Conservation (phyloP, 2,797 vertebrate species). For the Alca torda region DNA sequence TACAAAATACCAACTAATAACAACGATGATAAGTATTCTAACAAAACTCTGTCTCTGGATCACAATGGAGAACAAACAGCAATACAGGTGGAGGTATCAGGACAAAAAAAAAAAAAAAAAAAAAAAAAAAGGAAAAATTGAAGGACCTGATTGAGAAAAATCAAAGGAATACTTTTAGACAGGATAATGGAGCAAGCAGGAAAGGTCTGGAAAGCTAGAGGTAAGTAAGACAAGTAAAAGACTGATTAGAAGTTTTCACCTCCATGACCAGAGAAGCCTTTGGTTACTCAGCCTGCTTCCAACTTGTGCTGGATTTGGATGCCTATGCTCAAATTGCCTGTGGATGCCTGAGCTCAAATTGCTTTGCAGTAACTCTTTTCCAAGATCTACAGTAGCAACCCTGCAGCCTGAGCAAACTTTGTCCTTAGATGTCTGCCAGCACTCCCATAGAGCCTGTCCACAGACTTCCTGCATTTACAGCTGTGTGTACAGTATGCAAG, state of each 20-base stretch:
- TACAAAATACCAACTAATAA: background rate
- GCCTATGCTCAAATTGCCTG: background rate
- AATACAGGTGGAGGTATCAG: background rate
- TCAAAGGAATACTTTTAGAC: background rate
- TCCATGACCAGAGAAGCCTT: background rate
- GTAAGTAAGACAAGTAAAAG: background rate
- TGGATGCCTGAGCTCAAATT: background rate
- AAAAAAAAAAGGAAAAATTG: background rate
- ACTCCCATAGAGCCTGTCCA: background rate
- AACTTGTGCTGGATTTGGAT: background rate
- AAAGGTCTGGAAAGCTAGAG: background rate
- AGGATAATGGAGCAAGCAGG: background rate
- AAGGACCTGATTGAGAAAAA: background rate
- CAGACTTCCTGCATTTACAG: background rate
- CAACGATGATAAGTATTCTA: background rate
- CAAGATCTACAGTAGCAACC: background rate
- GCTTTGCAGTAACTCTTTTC: background rate
- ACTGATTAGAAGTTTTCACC: background rate
- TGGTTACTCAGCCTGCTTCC: background rate
- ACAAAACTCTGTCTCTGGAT: background rate
- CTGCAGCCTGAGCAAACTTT: background rate
- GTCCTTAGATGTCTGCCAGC: background rate
- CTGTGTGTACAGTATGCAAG: background rate
- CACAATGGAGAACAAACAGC: background rate
- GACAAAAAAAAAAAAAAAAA: background rate